Evolutionary conservation across 2,888 invertebrate genomes (phyloP), one percentile per base, ranked within the genome.

Genomic region (Dolichomitus sp.): DNA sequence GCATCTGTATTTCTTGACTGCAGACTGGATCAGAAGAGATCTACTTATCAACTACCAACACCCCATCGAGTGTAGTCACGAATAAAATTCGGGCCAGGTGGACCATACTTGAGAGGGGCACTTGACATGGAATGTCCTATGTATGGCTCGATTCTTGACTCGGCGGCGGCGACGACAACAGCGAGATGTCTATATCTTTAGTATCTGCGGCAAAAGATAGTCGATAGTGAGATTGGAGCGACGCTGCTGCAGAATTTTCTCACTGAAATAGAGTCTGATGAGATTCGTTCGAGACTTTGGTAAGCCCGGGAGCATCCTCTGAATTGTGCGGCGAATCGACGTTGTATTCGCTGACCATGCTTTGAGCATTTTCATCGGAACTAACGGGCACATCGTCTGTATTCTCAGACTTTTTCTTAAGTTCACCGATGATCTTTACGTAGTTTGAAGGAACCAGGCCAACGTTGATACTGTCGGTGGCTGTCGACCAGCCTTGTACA

Each of bases 391-490:
- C 27, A 4, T 33, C 7, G 0, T 66, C 54, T 19, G 63, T 57
- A 14, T 30, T 40, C 9, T 90, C 88, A 9, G 85, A 19, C 78
- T 90, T 90, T 76, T 91, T 93, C 69, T 90, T 91, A 23, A 92
- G 86, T 69, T 92, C 89, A 17, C 91, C 92, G 70, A 91, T 89
- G 17, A 92, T 83, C 61, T 85, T 91, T 1, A 93, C 84, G 80
- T 93, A 92, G 72, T 90, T 89, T 2, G 89, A 90, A 11, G 93
- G 93, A 52, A 93, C 86, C 3, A 93, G 81, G 30, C 93, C 93
- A 68, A 93, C 87, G 30, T 90, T 90, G 3, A 87, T 76, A 33
- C 69, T 90, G 59, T 93, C 89, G 0, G 93, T 92, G 19, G 91
- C 93, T 85, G 85, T 89, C 78, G 89, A 92, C 93, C 93, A 93